phyloP scores from a whole-genome alignment of 2,113 vertebrate species.

The Genyomyrus donnyi region DNA sequence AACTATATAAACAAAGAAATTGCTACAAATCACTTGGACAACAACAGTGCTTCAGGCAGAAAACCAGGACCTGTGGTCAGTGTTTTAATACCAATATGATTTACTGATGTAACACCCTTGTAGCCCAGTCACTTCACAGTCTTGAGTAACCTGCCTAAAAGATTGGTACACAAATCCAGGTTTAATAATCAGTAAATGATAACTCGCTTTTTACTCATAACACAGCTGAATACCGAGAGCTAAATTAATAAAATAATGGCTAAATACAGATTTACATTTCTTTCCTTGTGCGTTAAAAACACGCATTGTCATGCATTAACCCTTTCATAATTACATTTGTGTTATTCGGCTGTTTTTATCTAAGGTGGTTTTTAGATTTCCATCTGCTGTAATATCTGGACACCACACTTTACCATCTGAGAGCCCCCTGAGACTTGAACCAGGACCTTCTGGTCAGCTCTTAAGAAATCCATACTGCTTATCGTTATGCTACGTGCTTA shows the following conservation, averaged over 20 bases:
- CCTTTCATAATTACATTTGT: not conserved
- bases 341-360: not conserved
- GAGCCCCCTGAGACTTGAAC: not conserved
- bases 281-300: not conserved
- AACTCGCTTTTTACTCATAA: not conserved
- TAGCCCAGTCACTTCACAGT: not conserved
- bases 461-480: not conserved
- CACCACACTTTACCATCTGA: not conserved
- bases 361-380: not conserved
- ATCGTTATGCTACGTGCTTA: not conserved
- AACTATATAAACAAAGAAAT: not conserved
- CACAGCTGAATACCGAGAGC: not conserved
- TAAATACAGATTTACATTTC: not conserved
- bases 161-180: not conserved
- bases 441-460: not conserved
- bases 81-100: not conserved
- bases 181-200: not conserved
- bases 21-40: not conserved
- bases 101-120: not conserved
- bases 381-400: not conserved
- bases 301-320: not conserved
- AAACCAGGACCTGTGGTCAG: not conserved
- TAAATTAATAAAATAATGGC: not conserved
- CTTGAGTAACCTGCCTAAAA: not conserved
- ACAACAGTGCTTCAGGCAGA: not conserved